Conservation (phyloP, 2,888 invertebrate genomes). For the Pimpla rufipes region DNA sequence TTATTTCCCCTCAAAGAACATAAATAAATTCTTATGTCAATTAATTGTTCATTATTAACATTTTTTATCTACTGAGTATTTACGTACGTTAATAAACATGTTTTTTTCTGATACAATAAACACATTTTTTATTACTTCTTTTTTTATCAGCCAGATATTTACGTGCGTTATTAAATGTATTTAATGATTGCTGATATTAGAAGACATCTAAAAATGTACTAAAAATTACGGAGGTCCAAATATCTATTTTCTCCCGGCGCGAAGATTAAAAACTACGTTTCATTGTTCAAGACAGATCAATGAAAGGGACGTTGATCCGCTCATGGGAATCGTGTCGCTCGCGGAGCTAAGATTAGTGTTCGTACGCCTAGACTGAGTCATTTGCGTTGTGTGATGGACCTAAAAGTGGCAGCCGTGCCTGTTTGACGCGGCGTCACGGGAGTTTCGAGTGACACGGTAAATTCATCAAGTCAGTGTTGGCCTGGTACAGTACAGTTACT, state of each 20-base stretch:
- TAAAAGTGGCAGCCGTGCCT: slow-evolving; percentile 2
- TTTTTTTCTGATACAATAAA: too few species aligned
- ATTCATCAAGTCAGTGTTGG: slow-evolving; percentile 60
- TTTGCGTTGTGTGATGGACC: slow-evolving; percentile 11
- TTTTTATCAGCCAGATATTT: too few species aligned
- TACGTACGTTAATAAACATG: too few species aligned
- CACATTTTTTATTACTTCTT: too few species aligned
- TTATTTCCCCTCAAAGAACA: not conserved
- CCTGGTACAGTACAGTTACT: slow-evolving; percentile 63
- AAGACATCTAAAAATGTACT: too few species aligned
- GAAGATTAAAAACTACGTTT: not conserved
- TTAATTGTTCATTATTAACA: too few species aligned
- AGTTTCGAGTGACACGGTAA: slow-evolving; percentile 59
- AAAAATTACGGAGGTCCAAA: too few species aligned
- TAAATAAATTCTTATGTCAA: too few species aligned
- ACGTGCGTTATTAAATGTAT: too few species aligned
- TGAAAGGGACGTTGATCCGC: not conserved
- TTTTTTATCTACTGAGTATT: too few species aligned
- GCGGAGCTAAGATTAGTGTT: not conserved
- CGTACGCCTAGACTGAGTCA: slow-evolving; percentile 1
- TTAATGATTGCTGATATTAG: too few species aligned
- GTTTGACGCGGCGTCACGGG: not conserved
- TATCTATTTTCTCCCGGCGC: not conserved
- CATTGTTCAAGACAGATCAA: not conserved
- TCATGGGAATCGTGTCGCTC: slow-evolving; percentile 42